These are phyloP conservation scores for Pollimyrus isidori DNA, from an alignment of 2,113 vertebrate species.

Conservation along the genomic window DNA sequence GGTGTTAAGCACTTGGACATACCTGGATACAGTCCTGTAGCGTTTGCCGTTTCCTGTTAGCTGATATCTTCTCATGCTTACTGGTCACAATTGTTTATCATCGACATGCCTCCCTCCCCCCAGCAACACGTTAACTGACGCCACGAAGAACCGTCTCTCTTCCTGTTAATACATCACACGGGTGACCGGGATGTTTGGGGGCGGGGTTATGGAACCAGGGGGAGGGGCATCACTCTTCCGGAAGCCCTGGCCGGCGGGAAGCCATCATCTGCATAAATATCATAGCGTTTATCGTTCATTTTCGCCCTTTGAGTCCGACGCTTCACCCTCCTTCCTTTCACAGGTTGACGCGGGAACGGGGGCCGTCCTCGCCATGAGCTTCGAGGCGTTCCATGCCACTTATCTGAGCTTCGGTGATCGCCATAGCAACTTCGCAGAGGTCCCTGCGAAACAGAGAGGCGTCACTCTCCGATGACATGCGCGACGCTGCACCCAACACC, in stretches of 20 bases:
- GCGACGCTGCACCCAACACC: constrained; percentile 30
- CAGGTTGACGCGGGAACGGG: constrained; percentile 80
- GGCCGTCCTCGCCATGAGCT: constrained; percentile 82
- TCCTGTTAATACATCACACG: background rate
- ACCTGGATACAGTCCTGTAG: constrained; percentile 24
- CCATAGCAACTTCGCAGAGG: constrained; percentile 86
- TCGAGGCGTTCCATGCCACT: constrained; percentile 92
- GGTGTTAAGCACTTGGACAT: constrained; percentile 31
- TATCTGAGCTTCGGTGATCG: constrained; percentile 85
- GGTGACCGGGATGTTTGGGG: background rate
- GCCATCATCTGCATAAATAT: background rate
- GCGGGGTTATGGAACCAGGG: background rate
- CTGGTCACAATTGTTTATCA: background rate
- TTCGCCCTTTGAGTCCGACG: constrained; percentile 1
- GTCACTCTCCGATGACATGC: constrained; percentile 25
- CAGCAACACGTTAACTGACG: background rate
- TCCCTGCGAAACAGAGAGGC: constrained; percentile 59
- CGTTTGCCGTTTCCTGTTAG: constrained; percentile 5
- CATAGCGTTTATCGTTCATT: background rate
- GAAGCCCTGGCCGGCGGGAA: background rate
- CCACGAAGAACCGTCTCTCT: background rate
- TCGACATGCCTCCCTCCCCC: background rate
- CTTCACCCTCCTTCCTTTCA: background rate
- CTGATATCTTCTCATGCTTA: background rate
- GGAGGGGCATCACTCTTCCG: background rate